These are phyloP conservation scores for Allolobophora icterica DNA, from an alignment of 2,888 invertebrate genomes.

Conservation along the genomic window DNA sequence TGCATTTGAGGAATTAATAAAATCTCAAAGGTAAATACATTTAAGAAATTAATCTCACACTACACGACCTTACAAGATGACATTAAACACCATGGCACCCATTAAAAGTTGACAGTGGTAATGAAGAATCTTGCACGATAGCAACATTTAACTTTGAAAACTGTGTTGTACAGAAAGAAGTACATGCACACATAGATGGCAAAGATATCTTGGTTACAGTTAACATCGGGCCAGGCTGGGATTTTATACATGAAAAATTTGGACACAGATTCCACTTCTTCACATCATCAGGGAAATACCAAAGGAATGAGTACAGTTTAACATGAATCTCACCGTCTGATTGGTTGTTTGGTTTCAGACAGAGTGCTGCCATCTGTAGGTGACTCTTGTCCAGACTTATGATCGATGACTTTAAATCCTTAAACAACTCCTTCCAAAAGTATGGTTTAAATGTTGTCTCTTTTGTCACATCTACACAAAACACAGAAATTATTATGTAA, in stretches of 20 bases:
- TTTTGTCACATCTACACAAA: background rate
- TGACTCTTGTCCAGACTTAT: conserved; percentile 20
- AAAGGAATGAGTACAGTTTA: background rate
- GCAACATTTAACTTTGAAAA: background rate
- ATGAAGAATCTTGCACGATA: background rate
- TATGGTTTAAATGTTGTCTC: background rate
- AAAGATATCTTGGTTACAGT: background rate
- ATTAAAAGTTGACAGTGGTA: background rate
- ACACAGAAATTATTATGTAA: background rate
- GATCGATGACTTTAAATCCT: background rate
- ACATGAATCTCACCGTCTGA: background rate
- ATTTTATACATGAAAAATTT: background rate
- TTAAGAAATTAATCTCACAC: background rate
- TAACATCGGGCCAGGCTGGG: background rate
- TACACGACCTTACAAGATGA: background rate
- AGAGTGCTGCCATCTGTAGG: background rate
- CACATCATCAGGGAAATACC: background rate
- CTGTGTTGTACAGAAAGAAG: background rate
- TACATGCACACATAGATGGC: background rate
- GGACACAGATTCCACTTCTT: background rate
- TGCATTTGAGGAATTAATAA: background rate
- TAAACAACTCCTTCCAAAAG: conserved; percentile 20
- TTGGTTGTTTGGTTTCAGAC: background rate
- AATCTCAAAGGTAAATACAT: background rate
- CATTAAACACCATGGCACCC: background rate